Evolutionary conservation across 2,888 invertebrate genomes (phyloP), one percentile per base, ranked within the genome.

Genomic region (Aleiodes alternator): DNA sequence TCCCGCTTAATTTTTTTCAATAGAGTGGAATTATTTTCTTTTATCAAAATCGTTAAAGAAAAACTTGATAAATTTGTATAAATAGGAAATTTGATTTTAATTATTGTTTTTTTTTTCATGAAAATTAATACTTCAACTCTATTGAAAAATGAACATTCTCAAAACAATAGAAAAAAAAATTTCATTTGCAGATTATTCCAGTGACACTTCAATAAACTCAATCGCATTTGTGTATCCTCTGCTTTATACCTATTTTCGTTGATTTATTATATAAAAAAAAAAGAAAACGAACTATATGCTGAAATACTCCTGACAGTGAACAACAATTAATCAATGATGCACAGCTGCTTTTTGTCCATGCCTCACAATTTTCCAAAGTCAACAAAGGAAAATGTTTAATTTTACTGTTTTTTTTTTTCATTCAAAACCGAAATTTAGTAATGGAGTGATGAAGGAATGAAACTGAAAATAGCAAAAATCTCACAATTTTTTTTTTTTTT

Each of bases 321-420:
- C 68, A 68, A 29, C 50, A 14, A 68, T 68, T 53, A 51, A 68
- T n/a, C 34, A 68, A 68, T 68, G 68, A 68, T 51, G 79, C 82
- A 83, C 82, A 64, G 80, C 83, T 82, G 80, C 83, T 83, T 84
- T 76, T 80, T 83, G 81, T 79, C 78, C 74, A 81, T 79, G 73
- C 78, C 74, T 82, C 84, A 84, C 83, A 81, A 56, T 73, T 64
- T 48, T 5, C 53, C 43, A 61, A 70, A 50, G 31, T 72, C 51
- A 74, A 57, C 12, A 14, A 66, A 51, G 48, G 66, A 53, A 74
- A 75, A 74, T 43, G 43, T 34, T 9, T 16, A 14, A 56, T 23
- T 51, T 56, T 50, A 11, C 29, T 9, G 29, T 51, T 29, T 50
- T 23, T 50, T 9, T 48, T 51, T 29, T 23, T 7, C 12, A 72